Evolutionary conservation across 2,797 vertebrate species (phyloP).

Genomic region (Sparidentex hasta): DNA sequence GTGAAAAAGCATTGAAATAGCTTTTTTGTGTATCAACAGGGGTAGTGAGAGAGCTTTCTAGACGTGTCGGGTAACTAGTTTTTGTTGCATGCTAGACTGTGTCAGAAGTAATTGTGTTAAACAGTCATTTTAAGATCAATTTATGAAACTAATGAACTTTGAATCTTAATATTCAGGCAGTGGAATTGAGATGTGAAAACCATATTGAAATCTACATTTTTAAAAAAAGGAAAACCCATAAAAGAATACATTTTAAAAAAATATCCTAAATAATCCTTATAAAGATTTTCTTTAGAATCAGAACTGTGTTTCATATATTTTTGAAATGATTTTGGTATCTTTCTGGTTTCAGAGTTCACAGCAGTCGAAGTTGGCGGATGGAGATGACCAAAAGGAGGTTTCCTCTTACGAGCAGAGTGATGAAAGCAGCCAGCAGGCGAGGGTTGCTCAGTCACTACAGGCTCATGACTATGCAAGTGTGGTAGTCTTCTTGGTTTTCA

Average conservation of each 20-base stretch:
- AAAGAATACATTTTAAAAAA: no score
- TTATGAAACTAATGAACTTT: no score
- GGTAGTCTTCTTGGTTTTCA: no score
- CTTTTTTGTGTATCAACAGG: neutral
- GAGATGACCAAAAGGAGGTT: constrained; percentile 81
- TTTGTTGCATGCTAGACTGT: no score
- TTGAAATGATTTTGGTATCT: neutral
- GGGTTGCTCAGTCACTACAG: constrained; percentile 90
- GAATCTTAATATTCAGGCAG: no score
- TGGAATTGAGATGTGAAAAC: no score
- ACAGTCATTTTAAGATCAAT: no score
- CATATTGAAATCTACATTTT: no score
- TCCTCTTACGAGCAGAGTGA: constrained; percentile 78
- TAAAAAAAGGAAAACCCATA: no score
- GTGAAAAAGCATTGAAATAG: neutral
- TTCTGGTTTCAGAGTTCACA: constrained; percentile 88
- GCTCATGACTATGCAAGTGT: constrained; percentile 88
- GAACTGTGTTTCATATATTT: neutral
- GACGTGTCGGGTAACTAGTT: no score
- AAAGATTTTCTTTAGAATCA: neutral
- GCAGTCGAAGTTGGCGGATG: constrained; percentile 84
- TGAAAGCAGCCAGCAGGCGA: constrained; percentile 79
- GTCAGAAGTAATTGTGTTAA: no score
- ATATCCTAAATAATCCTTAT: neutral
- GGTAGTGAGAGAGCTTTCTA: no score